Conservation (phyloP, 2,113 vertebrate species). For the Scomber scombrus region DNA sequence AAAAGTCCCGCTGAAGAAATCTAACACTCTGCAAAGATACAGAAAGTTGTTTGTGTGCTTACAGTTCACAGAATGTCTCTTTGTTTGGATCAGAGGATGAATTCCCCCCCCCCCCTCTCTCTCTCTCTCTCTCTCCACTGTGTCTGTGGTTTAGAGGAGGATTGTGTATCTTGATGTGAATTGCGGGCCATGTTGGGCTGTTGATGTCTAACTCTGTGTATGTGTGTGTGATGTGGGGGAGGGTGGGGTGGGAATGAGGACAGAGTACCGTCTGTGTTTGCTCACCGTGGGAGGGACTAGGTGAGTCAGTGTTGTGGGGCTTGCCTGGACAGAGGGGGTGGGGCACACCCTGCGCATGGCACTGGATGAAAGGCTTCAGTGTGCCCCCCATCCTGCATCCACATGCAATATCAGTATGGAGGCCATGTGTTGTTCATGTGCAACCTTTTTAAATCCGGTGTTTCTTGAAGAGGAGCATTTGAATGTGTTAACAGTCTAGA, state of each 20-base stretch:
- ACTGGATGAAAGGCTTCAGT: conserved; percentile 71
- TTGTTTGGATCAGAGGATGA: conserved; percentile 39
- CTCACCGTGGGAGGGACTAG: conserved; percentile 35
- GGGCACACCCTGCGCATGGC: conserved; percentile 53
- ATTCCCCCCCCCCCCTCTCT: conserved; percentile 4
- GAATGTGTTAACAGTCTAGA: neutral
- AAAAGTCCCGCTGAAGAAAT: conserved; percentile 18
- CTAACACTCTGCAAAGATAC: neutral
- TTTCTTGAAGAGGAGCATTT: neutral
- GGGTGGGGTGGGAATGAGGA: conserved; percentile 38
- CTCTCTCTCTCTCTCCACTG: conserved; percentile 7
- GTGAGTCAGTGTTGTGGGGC: conserved; percentile 55
- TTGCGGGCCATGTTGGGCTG: conserved; percentile 34
- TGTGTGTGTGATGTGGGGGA: conserved; percentile 28
- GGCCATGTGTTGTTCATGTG: neutral
- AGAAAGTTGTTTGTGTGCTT: conserved; percentile 27
- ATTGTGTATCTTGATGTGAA: conserved; percentile 48
- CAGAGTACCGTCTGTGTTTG: conserved; percentile 67
- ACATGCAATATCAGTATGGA: conserved; percentile 24
- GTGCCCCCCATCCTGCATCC: conserved; percentile 28
- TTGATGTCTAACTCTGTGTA: neutral
- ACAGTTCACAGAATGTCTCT: conserved; percentile 34
- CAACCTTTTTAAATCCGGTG: neutral
- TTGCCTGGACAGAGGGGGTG: conserved; percentile 27
- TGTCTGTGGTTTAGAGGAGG: conserved; percentile 35